Evolutionary conservation across 1,140 invertebrate genomes (phyloP), one percentile per base, ranked within the genome.

Genomic region (Drosophila tsacasi): DNA sequence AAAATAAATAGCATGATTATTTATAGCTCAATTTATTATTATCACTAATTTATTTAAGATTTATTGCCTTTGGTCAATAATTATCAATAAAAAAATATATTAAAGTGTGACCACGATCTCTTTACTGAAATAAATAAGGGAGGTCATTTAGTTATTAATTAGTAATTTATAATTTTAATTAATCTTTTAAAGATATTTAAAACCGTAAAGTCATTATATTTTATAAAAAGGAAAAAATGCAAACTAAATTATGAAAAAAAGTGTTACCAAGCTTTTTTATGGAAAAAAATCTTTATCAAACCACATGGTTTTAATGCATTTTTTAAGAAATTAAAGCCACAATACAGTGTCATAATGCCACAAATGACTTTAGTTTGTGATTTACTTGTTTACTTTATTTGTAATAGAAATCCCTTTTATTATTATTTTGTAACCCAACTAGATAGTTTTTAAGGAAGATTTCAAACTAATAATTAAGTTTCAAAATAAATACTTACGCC

Each of bases 401-500:
- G 2, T 32, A 3, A 32, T 32, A 32, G 30, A 32, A 32, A 32
- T 12, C 30, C 30, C 4, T 0, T 17, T 23, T 17, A 13, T 21
- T 21, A 19, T 21, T 44, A 21, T 21, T 44, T 1, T n/a, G n/a
- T n/a, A 12, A 27, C 8, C 8, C 15, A 1, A 17, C 0, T 6
- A 17, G 8, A 25, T 15, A 0, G 1, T 17, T 15, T 23, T 47
- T 32, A 32, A 32, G 10, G 2, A 30, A 30, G 7, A 32, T 32
- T 32, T 32, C 9, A 32, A 32, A 35, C 32, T 12, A 12, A 35
- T 12, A 12, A 35, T 35, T 12, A 12, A 5, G 32, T 4, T 35
- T 13, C 0, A 39, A 39, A 57, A 1, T 12, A 39, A 49, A 32
- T 75, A 93, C 92, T 93, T 81, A 93, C 92, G 92, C 92, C 67